Evolutionary conservation across 2,888 invertebrate genomes (phyloP), one percentile per base, ranked within the genome.

Genomic region (Drosophila infuscata): DNA sequence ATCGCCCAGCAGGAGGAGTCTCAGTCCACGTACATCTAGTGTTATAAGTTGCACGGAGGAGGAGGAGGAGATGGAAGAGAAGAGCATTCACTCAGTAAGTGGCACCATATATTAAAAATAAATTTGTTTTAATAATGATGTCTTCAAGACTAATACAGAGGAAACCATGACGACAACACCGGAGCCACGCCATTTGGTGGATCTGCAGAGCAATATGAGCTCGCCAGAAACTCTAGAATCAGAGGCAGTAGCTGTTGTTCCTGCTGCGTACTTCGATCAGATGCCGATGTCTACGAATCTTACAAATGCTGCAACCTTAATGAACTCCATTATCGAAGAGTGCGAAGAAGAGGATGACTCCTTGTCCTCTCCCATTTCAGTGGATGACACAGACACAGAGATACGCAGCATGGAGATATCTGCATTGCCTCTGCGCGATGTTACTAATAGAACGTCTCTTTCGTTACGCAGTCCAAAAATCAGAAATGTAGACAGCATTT

Each of bases 271-370:
- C 20, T 11, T n/a, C 3, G 49, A 61, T 25, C 30, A 25, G 8
- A 35, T 33, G n/a, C 4, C 12, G 2, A 11, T 29, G 15, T 20
- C 52, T 25, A 2, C 1, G 9, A 25, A 15, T 46, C n/a, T 36
- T 2, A 12, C 3, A 15, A n/a, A 15, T 15, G 30, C 20, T 15
- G 35, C 17, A 6, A 25, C 29, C 1, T 35, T 60, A 6, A 54
- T 74, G 52, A 58, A 30, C 46, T 74, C 77, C 2, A 74, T 70
- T 20, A 66, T 70, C 1, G 77, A 77, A 46, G 79, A 79, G 33
- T 57, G 38, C 4, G 77, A 77, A 1, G 33, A n/a, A 25, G 79
- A 74, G 1, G 52, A 62, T 3, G 53, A 2, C 0, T 52, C 53
- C 0, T 53, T 33, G 4, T 65, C 59, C 2, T 66, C 65, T 8